Base-by-base conservation (phyloP, 1,140 invertebrate genomes). In the Capitella teleta region DNA sequence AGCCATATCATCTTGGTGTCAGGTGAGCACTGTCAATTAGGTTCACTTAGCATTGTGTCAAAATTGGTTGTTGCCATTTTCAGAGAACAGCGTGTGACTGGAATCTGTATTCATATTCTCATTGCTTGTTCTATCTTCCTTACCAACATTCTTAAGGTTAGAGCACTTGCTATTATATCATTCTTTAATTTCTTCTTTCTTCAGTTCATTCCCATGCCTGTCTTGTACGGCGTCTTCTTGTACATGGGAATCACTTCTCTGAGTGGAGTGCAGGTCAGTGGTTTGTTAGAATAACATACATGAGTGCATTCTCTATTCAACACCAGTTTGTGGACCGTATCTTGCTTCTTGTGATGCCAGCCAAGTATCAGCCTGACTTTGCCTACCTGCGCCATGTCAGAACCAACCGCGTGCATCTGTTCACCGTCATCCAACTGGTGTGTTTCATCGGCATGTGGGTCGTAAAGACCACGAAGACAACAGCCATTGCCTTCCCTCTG, bases 281-380 rank as follows among this genome's bases (percentile, higher is more conserved):
- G 25, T 25, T 25, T n/a, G n/a, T n/a, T n/a, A n/a, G n/a, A n/a
- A n/a, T n/a, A n/a, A n/a, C n/a, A n/a, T n/a, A n/a, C n/a, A n/a
- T n/a, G n/a, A n/a, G n/a, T n/a, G n/a, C n/a, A n/a, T n/a, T n/a
- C n/a, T n/a, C n/a, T n/a, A n/a, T n/a, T n/a, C n/a, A n/a, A n/a
- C 38, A 44, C 2, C 32, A 95, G 70, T 90, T 97, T 71, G 92
- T 95, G 65, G 87, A 96, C 64, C 81, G 92, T 52, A 86, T 96
- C 38, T 71, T 93, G 12, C 89, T 96, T 30, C 84, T 96, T 77
- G 83, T 96, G 48, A 96, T 96, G 91, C 92, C 92, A 21, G 84
- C 85, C 56, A 97, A 97, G 67, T 96, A 96, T 72, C 92, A 97
- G 66, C 92, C 92, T 0, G 92, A 97, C 69, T 91, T 91, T 65